A percentile compares a stretch with the other conserved stretches of the same genome.
These are phyloP conservation scores for Cheilosia scutellata DNA, from an alignment of 2,888 invertebrate species.

Conservation along the genomic window DNA sequence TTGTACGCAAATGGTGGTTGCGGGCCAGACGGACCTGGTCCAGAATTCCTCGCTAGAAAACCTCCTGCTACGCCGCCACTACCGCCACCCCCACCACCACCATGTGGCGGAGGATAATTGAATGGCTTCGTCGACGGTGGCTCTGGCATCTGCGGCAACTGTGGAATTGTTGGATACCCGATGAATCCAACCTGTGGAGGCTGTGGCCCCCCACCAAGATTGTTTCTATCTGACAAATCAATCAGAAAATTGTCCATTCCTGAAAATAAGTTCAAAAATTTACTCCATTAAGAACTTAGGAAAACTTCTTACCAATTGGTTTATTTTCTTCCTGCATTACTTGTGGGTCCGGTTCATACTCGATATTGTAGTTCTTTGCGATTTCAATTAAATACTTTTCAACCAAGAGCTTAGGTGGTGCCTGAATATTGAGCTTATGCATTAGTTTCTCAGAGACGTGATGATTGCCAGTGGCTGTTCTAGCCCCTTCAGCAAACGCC, in stretches of 20 bases:
- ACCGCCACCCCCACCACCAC: constrained; percentile 84
- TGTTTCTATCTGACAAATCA: constrained; percentile 87
- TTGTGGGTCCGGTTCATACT: constrained; percentile 97
- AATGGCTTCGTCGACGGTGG: constrained; percentile 87
- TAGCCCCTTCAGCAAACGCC: constrained; percentile 94
- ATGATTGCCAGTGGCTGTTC: constrained; percentile 94
- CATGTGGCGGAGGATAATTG: constrained; percentile 86
- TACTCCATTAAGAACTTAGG: not conserved
- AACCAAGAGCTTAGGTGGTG: constrained; percentile 97
- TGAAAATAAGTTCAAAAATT: constrained; percentile 73
- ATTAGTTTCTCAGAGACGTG: constrained; percentile 95
- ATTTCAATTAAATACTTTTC: constrained; percentile 98
- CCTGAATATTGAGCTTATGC: constrained; percentile 96
- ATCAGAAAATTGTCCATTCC: constrained; percentile 89
- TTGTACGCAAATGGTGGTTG: constrained; percentile 86
- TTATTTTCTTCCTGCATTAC: constrained; percentile 90
- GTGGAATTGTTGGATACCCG: constrained; percentile 90
- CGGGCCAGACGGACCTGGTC: constrained; percentile 72
- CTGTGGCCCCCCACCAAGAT: constrained; percentile 85
- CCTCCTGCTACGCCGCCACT: constrained; percentile 77
- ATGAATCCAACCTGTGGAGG: constrained; percentile 92
- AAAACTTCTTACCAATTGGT: constrained; percentile 81
- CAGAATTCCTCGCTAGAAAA: constrained; percentile 19
- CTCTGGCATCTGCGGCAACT: constrained; percentile 86
- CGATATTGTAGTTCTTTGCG: constrained; percentile 96